A percentile compares a stretch with the other conserved stretches of the same genome.
These are phyloP conservation scores for Sycophila texana DNA, from an alignment of 2,888 invertebrate species.

Conservation along the genomic window DNA sequence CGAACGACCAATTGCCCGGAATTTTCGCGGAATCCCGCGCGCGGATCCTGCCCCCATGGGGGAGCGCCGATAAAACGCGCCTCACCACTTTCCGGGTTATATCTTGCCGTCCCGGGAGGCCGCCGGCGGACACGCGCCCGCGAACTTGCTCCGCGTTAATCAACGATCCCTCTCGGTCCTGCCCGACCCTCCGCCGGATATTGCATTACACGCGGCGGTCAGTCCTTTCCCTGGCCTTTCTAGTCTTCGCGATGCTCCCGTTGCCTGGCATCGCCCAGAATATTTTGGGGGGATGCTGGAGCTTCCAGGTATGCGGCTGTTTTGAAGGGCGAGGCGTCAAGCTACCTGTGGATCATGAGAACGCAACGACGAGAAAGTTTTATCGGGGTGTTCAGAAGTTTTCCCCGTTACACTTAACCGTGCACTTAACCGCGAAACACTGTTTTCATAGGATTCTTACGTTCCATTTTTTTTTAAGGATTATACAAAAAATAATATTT, in stretches of 20 bases:
- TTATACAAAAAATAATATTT: too few relatives aligned
- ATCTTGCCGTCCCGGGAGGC: not conserved
- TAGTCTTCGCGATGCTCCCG: not conserved
- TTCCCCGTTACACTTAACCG: too few relatives aligned
- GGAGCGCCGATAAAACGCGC: not conserved
- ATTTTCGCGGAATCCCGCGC: too few relatives aligned
- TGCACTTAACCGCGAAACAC: too few relatives aligned
- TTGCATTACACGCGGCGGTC: constrained; percentile 34
- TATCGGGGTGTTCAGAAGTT: not conserved
- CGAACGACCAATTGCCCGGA: too few relatives aligned
- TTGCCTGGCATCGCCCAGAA: not conserved
- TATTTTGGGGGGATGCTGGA: constrained; percentile 11
- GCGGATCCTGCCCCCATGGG: too few relatives aligned
- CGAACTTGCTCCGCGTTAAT: constrained; percentile 30
- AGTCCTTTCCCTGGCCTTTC: not conserved
- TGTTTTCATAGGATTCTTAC: too few relatives aligned
- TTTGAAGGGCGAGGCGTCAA: constrained; percentile 4
- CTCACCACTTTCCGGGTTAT: not conserved
- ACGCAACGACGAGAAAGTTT: constrained; percentile 13
- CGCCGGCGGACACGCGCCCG: not conserved
- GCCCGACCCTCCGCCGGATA: constrained; percentile 28
- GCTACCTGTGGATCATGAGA: constrained; percentile 15
- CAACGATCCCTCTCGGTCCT: constrained; percentile 22
- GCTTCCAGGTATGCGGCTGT: constrained; percentile 6
- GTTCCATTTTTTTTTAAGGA: too few relatives aligned